Base-by-base conservation (phyloP, 2,797 vertebrate species). In the Sebastes minor region DNA sequence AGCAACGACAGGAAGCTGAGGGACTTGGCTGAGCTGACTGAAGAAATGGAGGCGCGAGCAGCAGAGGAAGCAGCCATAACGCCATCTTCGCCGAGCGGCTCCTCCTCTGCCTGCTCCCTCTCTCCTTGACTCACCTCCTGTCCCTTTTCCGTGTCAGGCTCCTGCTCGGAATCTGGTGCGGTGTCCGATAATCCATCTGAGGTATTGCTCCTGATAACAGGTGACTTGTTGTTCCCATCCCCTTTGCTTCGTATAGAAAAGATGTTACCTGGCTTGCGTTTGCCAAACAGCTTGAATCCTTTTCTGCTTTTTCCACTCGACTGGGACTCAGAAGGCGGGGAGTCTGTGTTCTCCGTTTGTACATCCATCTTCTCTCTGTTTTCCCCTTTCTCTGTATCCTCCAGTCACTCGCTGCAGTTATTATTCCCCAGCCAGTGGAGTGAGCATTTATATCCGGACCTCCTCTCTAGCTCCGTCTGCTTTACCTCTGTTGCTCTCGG, bases 211-310 rank as follows among this genome's bases (percentile, higher is more conserved):
- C 95, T 91, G 88, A 95, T 96, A 90, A 97, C 95, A 11, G 97
- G 97, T 84, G 96, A 89, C 89, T 97, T 97, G 79, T 94, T 96
- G 87, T 92, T 93, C 38, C 94, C 96, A 30, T 97, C 97, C 72
- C 96, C 96, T 95, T 97, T 97, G 95, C 95, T 95, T 84, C 95
- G 96, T 80, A 98, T 95, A 83, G 97, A 97, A 90, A 99, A 99
- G 89, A 99, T 98, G 94, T 96, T 95, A 92, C 96, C 97, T 79
- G 98, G 95, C 88, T 97, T 98, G 93, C 97, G 97, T 91, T 97
- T 98, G 91, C 96, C 97, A 88, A 99, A 99, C 84, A 99, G 95
- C 93, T 99, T 99, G 94, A 99, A 98, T 86, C 98, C 97, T 91
- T 97, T 99, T 91, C 98, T 97, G 85, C 98, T 98, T 96, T 96